Evolutionary conservation across 2,888 invertebrate species (phyloP).

Genomic region (Cephus runcator): DNA sequence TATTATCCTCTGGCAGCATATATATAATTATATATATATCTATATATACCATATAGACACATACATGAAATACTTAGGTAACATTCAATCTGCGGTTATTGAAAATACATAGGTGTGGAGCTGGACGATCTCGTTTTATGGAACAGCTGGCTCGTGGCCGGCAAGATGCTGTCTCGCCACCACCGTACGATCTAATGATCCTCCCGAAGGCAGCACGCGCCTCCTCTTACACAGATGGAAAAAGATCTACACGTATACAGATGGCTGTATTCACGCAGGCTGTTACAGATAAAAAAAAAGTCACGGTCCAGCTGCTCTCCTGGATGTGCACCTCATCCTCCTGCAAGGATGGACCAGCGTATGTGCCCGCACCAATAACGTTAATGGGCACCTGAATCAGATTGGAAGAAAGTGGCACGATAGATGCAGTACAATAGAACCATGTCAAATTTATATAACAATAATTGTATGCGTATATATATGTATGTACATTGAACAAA

Average conservation of each 20-base stretch:
- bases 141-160: constrained; percentile 20
- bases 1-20: background rate
- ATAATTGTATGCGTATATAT: no score
- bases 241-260: background rate
- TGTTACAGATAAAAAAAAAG: constrained; percentile 25
- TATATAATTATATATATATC: background rate
- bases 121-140: constrained; percentile 9
- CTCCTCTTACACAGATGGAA: constrained; percentile 16
- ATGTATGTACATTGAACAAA: background rate
- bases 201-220: constrained; percentile 34
- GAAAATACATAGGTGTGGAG: constrained; percentile 2
- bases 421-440: background rate
- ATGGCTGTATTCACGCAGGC: constrained; percentile 7
- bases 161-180: constrained; percentile 21
- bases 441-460: background rate
- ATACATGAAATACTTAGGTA: background rate
- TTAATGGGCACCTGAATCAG: background rate
- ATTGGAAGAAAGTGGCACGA: background rate
- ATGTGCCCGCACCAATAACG: background rate
- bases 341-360: background rate
- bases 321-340: background rate
- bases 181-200: constrained; percentile 19
- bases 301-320: constrained; percentile 36
- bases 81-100: background rate
- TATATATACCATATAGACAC: background rate